Base-by-base conservation (phyloP, 2,888 invertebrate genomes). In the Piscicola geometra region DNA sequence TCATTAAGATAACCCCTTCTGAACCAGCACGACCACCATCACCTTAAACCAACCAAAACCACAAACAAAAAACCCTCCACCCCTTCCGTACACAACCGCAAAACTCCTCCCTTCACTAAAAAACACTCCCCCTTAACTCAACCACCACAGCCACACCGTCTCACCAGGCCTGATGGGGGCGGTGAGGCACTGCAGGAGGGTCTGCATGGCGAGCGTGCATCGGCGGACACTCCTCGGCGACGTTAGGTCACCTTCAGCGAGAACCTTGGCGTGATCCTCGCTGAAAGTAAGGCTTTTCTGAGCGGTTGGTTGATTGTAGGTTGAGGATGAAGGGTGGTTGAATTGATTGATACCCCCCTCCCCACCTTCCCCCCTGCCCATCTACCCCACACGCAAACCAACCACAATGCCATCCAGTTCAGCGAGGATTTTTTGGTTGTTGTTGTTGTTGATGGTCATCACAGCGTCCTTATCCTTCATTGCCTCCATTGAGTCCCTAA, bases 401-500 rank as follows among this genome's bases (percentile, higher is more conserved):
- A 92, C 91, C 83, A 92, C 90, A 74, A 93, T 88, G 83, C 89
- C 90, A 81, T 91, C 90, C 21, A 97, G 88, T 84, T 93, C 92
- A 77, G 89, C 89, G 81, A 92, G 88, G 78, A 94, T 87, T 80
- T 90, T 89, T 79, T 91, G 90, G 84, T 93, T 93, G 86, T 93
- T 95, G 81, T 88, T 89, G 86, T 93, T 93, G 64, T 92, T 92
- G 15, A 92, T 90, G 82, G 92, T 91, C 81, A 93, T 92, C 84
- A 92, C 89, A 15, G 91, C 90, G 87, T 93, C 94, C 84, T 94
- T 94, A 82, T 93, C 92, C 78, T 93, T 93, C 88, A 94, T 93
- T 82, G 92, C 91, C 81, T 93, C 92, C 90, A 94, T 93, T 36
- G 92, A 91, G 83, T 93, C 93, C 79, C 92, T 89, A 1, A 93